Base-by-base conservation (phyloP, 2,888 invertebrate genomes). In the Philopedon plagiatum region DNA sequence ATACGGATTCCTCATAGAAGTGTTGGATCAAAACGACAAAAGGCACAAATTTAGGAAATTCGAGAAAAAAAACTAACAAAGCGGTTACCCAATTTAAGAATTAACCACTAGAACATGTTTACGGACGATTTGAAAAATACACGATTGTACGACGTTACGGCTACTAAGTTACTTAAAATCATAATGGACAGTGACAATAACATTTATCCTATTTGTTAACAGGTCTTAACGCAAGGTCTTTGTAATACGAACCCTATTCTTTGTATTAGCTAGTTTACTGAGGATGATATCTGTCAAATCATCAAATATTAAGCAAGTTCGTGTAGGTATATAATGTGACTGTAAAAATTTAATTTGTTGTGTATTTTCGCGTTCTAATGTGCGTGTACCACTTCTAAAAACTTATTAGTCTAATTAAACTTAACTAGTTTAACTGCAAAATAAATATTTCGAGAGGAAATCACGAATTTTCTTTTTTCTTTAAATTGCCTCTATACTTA, bases 201-300 rank as follows among this genome's bases (percentile, higher is more conserved):
- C 83, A 81, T 82, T 83, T 82, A 83, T 82, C 82, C 83, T 83
- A 83, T 83, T 83, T 83, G 81, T 82, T 83, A 83, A 83, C 81
- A 80, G 78, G 78, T 77, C 80, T 77, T 78, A 80, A 79, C 79
- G 81, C 81, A 81, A 83, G 83, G 82, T 83, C 83, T 83, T 83
- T 83, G 82, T 79, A 81, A 80, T 70, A 80, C 63, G 67, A 70
- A 70, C 83, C 83, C 83, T 83, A 83, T 83, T 83, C 82, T 82
- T 81, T 81, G 80, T 81, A 81, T 80, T 80, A 81, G 80, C 79
- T 80, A 79, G 80, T 80, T 70, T 80, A 80, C 79, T 77, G 78
- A 76, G 78, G 79, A 79, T 78, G 75, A 77, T 80, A 76, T 73
- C 78, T 80, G 80, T 79, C 81, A 79, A 79, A 78, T 80, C 79